Conservation (phyloP, 2,797 vertebrate species). For the Gadopsis marmoratus region DNA sequence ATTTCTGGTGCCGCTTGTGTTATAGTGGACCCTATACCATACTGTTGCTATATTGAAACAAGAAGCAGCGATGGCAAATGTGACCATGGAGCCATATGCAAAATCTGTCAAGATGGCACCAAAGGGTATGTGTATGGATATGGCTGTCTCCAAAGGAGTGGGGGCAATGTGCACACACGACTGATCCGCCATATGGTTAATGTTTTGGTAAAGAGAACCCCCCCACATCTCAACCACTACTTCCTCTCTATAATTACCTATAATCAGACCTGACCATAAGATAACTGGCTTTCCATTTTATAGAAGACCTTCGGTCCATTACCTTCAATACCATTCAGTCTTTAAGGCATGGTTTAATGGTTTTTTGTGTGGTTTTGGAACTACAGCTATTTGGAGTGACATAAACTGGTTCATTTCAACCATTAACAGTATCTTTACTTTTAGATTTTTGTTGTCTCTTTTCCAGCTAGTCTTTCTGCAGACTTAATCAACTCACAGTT, state of each 20-base stretch:
- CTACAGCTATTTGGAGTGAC: too few relatives aligned
- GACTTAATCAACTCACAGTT: too few relatives aligned
- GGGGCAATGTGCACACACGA: slow-evolving; percentile 19
- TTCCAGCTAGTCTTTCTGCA: too few relatives aligned
- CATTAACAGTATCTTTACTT: too few relatives aligned
- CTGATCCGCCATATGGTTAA: slow-evolving; percentile 16
- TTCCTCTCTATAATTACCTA: slow-evolving; percentile 71
- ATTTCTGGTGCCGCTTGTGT: neutral
- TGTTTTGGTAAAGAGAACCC: slow-evolving; percentile 26
- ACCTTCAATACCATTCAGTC: slow-evolving; percentile 19
- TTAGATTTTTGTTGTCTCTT: too few relatives aligned
- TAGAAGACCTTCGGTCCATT: slow-evolving; percentile 7
- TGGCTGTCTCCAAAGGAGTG: neutral
- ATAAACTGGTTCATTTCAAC: too few relatives aligned
- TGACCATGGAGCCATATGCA: neutral
- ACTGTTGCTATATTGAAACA: neutral
- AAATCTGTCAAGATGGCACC: slow-evolving; percentile 21
- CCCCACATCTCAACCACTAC: neutral
- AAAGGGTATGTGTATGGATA: neutral
- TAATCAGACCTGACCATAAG: slow-evolving; percentile 52
- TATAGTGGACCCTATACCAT: neutral
- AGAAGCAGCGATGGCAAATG: slow-evolving; percentile 7
- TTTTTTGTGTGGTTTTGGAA: too few relatives aligned
- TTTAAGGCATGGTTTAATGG: too few relatives aligned
- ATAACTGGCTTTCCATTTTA: slow-evolving; percentile 49